Evolutionary conservation across 2,797 vertebrate species (phyloP), one percentile per base, ranked within the genome.

Genomic region (Clarias fuscus): DNA sequence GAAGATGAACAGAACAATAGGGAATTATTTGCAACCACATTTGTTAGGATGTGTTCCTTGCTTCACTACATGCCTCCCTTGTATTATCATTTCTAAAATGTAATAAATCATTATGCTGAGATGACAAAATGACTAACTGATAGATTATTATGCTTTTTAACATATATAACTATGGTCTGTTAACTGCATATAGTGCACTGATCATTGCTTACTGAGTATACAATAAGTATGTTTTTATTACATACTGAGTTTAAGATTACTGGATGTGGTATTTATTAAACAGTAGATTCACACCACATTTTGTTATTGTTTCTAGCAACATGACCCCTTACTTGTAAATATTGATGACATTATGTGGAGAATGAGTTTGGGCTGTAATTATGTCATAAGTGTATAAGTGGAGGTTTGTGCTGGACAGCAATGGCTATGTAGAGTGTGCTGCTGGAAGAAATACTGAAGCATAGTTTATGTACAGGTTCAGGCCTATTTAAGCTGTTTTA

Each of bases 361-460:
- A 81, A 84, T 85, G 40, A 70, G 20, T 82, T 75, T 56, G 76
- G 53, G 62, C 62, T 85, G 48, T 76, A 76, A 85, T 30, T 33
- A n/a, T 78, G 2, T 72, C 18, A 37, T 76, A 82, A 82, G 22
- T 40, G 67, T 59, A 59, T 33, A 77, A 81, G 27, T 13, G 8
- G 11, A 86, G 59, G 3, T 30, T 82, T 85, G 61, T 75, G 61
- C 15, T 75, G 61, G 33, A 33, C 48, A 68, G 17, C 10, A 48
- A 33, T 61, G 13, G 33, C 15, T 76, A 84, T 80, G 30, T n/a
- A n/a, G 76, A 84, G 79, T 30, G 22, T 65, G 6, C 71, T 48
- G 7, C n/a, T 82, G 61, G 5, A 84, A 87, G 64, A 75, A 61
- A 30, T 18, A 17, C 24, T 73, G 58, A 62, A 37, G 43, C n/a